Conservation (phyloP, 2,888 invertebrate species). For the Hyppa rectilinea region DNA sequence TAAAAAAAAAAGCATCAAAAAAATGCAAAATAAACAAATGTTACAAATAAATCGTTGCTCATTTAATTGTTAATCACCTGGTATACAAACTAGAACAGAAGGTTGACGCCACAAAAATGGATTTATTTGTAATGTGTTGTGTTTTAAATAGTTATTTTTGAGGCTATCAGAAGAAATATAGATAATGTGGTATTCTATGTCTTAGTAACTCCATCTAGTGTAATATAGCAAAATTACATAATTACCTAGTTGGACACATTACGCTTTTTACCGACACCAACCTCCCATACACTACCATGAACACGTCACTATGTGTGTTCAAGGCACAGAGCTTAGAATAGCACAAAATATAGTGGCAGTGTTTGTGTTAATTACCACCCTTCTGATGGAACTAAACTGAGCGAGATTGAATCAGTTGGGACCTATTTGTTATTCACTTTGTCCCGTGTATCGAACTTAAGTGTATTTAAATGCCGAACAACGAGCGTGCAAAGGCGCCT, state of each 20-base stretch:
- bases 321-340: too few relatives aligned
- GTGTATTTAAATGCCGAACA: background rate
- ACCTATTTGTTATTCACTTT: background rate
- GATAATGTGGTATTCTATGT: background rate
- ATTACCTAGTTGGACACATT: background rate
- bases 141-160: too few relatives aligned
- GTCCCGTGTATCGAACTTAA: background rate
- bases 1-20: too few relatives aligned
- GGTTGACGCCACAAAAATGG: background rate
- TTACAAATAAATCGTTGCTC: constrained; percentile 25
- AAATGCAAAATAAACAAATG: constrained; percentile 18
- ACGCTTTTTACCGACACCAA: background rate
- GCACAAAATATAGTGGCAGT: too few relatives aligned
- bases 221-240: background rate
- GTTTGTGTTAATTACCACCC: too few relatives aligned
- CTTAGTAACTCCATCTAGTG: too few relatives aligned
- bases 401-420: background rate
- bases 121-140: too few relatives aligned
- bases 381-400: background rate
- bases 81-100: background rate
- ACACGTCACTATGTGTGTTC: too few relatives aligned
- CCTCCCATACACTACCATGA: too few relatives aligned
- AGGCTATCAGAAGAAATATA: background rate
- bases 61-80: constrained; percentile 24
- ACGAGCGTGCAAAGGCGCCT: too few relatives aligned